A percentile compares a stretch with the other conserved stretches of the same genome.
Conservation (phyloP, 2,113 vertebrate genomes). For the Pollimyrus isidori region DNA sequence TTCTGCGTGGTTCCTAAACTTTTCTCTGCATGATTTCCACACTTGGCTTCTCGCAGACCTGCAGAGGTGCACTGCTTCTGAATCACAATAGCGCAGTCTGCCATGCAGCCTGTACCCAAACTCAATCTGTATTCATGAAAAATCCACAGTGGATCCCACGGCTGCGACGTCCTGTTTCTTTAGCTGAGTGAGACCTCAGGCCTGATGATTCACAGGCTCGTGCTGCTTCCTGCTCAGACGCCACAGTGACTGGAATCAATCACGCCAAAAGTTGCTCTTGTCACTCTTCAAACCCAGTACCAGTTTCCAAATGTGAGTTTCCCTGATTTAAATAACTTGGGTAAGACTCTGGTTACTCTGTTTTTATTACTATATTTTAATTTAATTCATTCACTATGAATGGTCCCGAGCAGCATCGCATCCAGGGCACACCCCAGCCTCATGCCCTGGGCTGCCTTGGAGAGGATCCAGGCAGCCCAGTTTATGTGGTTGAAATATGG, state of each 20-base stretch:
- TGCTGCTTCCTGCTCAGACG: not conserved
- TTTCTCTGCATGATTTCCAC: not conserved
- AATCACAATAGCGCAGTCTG: not conserved
- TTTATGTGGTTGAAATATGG: not conserved
- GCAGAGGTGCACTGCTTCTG: not conserved
- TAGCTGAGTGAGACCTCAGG: not conserved
- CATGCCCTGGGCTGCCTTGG: not conserved
- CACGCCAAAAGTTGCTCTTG: not conserved
- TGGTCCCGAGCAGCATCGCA: not conserved
- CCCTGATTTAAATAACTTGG: not conserved
- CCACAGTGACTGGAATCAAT: not conserved
- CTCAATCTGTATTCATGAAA: slow-evolving; percentile 6
- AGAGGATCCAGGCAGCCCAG: not conserved
- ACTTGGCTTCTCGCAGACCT: not conserved
- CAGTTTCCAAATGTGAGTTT: not conserved
- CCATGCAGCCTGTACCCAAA: not conserved
- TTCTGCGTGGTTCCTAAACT: not conserved
- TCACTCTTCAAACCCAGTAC: not conserved
- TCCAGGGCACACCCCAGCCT: not conserved
- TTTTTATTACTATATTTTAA: not conserved
- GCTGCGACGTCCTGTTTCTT: not conserved
- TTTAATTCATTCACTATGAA: not conserved
- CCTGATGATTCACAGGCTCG: not conserved
- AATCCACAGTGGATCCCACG: not conserved
- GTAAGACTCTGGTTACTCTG: not conserved